phyloP scores from a whole-genome alignment of 2,888 invertebrate genomes.

The Habrosyne pyritoides region DNA sequence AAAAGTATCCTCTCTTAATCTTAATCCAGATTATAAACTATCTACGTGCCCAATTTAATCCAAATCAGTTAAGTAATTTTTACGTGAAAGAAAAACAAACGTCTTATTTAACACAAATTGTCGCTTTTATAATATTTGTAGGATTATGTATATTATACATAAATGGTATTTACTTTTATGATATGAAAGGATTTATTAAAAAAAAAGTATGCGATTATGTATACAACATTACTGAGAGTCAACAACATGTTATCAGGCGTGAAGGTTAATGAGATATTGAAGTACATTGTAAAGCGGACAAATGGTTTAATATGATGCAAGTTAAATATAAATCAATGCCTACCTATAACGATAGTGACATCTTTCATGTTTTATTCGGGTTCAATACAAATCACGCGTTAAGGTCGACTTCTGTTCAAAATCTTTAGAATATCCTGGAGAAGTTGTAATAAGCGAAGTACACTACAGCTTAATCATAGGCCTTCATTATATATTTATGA shows the following conservation, averaged over 20 bases:
- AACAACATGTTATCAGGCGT: conserved; percentile 18
- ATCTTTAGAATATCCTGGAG: neutral
- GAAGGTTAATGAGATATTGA: conserved; percentile 13
- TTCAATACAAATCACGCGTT: neutral
- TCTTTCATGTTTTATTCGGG: neutral
- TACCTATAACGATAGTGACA: neutral
- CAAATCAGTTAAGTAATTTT: too few species aligned
- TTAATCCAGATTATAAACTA: too few species aligned
- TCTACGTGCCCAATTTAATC: too few species aligned
- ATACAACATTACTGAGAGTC: conserved; percentile 7
- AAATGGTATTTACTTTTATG: neutral
- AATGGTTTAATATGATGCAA: conserved; percentile 2
- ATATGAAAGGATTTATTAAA: conserved; percentile 3
- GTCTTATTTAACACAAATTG: too few species aligned
- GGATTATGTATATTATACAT: too few species aligned
- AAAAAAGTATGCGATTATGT: conserved; percentile 3
- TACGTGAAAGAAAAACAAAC: too few species aligned
- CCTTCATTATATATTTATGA: too few species aligned
- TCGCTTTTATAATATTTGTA: too few species aligned
- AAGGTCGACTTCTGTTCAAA: neutral
- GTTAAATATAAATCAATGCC: conserved; percentile 9
- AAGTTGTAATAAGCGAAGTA: neutral
- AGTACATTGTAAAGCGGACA: neutral
- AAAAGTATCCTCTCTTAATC: too few species aligned
- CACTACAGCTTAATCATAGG: too few species aligned